Conservation (phyloP, 2,888 invertebrate species). For the Clistopyga incitator region DNA sequence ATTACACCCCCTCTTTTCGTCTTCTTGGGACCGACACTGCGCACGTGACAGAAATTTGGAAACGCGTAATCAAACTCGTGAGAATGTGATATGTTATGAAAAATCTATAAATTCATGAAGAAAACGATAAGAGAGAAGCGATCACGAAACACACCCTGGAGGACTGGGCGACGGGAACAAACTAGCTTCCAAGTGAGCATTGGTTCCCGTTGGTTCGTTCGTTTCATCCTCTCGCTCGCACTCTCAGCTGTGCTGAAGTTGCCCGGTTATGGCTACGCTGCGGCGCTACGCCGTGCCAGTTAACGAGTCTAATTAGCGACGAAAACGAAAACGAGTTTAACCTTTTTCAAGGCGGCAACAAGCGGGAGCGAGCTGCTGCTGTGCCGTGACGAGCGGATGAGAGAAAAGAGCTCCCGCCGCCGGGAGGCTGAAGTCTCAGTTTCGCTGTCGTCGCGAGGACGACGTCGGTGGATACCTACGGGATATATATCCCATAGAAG, state of each 20-base stretch:
- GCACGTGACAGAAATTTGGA: neutral
- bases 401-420: constrained; percentile 39
- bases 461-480: constrained; percentile 46
- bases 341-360: constrained; percentile 75
- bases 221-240: constrained; percentile 68
- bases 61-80: constrained; percentile 1
- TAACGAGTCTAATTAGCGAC: constrained; percentile 85
- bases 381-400: constrained; percentile 37
- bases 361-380: constrained; percentile 35
- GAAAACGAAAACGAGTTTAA: constrained; percentile 85
- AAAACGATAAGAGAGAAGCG: constrained; percentile 64
- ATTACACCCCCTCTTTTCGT: neutral
- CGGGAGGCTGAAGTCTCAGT: constrained; percentile 38
- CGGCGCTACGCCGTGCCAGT: constrained; percentile 79
- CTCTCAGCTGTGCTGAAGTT: constrained; percentile 74
- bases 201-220: constrained; percentile 71
- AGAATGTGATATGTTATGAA: neutral
- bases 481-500: constrained; percentile 30
- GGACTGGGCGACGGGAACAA: constrained; percentile 81
- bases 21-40: neutral
- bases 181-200: constrained; percentile 80
- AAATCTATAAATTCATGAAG: constrained; percentile 27
- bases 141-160: constrained; percentile 81
- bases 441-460: constrained; percentile 46
- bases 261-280: constrained; percentile 82